These are phyloP conservation scores for Chanos chanos DNA, from an alignment of 2,797 vertebrate genomes.

Conservation along the genomic window DNA sequence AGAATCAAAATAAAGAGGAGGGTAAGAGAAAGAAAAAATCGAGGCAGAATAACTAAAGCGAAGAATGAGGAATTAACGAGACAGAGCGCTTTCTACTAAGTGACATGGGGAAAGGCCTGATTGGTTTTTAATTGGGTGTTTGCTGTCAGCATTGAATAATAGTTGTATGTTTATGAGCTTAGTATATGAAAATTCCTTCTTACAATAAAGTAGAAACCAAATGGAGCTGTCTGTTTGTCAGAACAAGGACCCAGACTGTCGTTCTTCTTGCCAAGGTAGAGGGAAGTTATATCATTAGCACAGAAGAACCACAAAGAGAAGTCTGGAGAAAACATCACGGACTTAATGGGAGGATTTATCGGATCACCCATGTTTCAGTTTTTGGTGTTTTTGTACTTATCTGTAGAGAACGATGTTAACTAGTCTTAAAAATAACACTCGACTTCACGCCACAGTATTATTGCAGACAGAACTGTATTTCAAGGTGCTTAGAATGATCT, in stretches of 20 bases:
- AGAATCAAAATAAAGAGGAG: background rate
- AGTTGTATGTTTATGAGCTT: conserved; percentile 38
- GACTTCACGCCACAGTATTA: no score
- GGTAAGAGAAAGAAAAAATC: background rate
- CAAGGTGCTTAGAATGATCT: no score
- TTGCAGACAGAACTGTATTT: no score
- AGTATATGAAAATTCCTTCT: conserved; percentile 45
- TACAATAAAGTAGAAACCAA: conserved; percentile 38
- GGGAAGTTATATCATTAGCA: conserved; percentile 26
- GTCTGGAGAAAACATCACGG: conserved; percentile 21
- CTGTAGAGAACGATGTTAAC: no score
- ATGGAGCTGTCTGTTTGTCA: conserved; percentile 33
- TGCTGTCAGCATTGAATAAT: conserved; percentile 34
- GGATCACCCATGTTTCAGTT: no score
- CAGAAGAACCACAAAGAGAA: conserved; percentile 17
- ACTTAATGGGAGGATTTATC: conserved; percentile 18
- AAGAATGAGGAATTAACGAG: background rate
- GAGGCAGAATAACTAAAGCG: conserved; percentile 2
- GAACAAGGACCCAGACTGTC: conserved; percentile 12
- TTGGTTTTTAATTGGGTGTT: conserved; percentile 39
- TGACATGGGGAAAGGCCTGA: conserved; percentile 10
- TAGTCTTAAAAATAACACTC: no score
- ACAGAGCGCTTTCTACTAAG: background rate
- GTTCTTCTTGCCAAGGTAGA: conserved; percentile 11
- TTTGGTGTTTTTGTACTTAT: no score